Percentiles rank a stretch among this genome's conserved stretches.
Conservation (phyloP, 2,113 vertebrate genomes). For the Progne subis region DNA sequence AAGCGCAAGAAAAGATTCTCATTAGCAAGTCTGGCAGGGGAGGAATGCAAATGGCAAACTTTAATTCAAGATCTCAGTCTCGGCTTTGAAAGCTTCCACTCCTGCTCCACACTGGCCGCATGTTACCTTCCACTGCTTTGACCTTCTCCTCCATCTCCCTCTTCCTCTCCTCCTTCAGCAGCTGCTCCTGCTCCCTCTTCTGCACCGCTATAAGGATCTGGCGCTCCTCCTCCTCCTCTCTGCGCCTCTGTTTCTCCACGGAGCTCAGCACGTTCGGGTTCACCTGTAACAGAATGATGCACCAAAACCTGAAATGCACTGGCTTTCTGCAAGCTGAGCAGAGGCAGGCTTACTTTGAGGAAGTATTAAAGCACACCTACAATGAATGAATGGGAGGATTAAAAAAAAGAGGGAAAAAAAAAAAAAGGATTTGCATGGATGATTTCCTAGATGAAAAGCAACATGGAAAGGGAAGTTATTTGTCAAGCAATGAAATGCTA, state of each 20-base stretch:
- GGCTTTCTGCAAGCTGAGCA: not conserved
- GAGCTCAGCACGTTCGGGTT: conserved; percentile 68
- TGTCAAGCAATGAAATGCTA: conserved; percentile 32
- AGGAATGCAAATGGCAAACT: not conserved
- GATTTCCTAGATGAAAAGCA: conserved; percentile 37
- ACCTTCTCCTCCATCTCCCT: conserved; percentile 89
- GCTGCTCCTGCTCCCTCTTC: conserved; percentile 89
- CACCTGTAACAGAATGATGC: conserved; percentile 62
- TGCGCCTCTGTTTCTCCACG: conserved; percentile 83
- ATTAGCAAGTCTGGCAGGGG: not conserved
- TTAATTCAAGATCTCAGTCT: not conserved
- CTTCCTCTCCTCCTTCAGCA: conserved; percentile 88
- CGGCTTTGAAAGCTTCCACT: not conserved
- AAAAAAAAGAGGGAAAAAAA: not conserved
- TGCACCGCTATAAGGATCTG: conserved; percentile 90
- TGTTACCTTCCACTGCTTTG: conserved; percentile 91
- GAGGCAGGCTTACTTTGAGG: not conserved
- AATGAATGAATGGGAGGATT: not conserved
- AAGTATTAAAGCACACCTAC: not conserved
- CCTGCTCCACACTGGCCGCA: not conserved
- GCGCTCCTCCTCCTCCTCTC: conserved; percentile 89
- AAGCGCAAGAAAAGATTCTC: not conserved
- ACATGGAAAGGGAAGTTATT: conserved; percentile 1
- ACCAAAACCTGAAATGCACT: not conserved
- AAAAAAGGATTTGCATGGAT: not conserved